Evolutionary conservation across 53 echinoderm and acorn worm genomes (phyloP), one percentile per base, ranked within the genome.

Genomic region (Crossaster papposus): DNA sequence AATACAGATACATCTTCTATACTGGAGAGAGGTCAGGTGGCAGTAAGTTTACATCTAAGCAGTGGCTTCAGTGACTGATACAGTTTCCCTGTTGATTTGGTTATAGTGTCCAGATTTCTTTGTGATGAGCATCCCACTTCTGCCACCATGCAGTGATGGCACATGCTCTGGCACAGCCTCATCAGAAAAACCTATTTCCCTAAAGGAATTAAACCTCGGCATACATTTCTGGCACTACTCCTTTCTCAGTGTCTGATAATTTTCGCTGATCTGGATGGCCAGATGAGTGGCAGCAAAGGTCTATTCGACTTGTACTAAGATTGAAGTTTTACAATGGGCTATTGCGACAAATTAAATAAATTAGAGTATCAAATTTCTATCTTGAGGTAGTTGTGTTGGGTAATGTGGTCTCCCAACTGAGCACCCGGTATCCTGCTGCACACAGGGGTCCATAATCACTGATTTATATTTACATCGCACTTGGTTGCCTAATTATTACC

Each of bases 111-210:
- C 72, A 72, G 31, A 20, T 52, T 17, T 30, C 32, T 72, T 34
- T 30, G 51, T 29, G 51, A 31, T 15, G 51, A 24, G 52, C 31
- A 72, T 72, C 71, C 53, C 84, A 31, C 70, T 70, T 52, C 84
- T 70, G 23, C 64, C 65, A 64, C 36, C 36, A n/a, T n/a, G n/a
- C n/a, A 24, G 22, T 38, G 54, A 2, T 65, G 33, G 63, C 37
- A 65, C 26, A 82, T 20, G 22, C 64, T 68, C 82, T 65, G 28
- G 2, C 13, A 65, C 50, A 34, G 10, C 12, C 37, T 36, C 37
- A 30, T 64, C 82, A 64, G 23, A 30, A 2, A 23, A 20, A n/a
- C 32, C 23, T 7, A n/a, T 18, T 10, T 18, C 30, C 54, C 52
- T 22, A 51, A 30, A n/a, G 71, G 51, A 82, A n/a, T n/a, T n/a